Evolutionary conservation across 2,797 vertebrate species (phyloP).

Genomic region (Anas georgica): DNA sequence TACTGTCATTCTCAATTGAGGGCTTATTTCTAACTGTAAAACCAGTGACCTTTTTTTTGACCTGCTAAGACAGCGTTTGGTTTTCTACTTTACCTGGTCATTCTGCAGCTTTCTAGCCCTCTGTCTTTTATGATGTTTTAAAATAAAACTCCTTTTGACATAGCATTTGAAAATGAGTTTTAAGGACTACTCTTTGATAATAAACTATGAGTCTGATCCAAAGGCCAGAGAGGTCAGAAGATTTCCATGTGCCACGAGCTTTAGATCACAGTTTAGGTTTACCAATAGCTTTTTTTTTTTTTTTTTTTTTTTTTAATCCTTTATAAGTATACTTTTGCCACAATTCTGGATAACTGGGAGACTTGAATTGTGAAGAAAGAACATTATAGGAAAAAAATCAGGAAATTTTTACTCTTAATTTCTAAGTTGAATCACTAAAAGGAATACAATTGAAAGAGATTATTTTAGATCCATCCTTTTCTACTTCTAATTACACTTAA

Average conservation of each 20-base stretch:
- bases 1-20: slow-evolving; percentile 21
- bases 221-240: neutral
- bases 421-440: neutral
- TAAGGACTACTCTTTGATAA: neutral
- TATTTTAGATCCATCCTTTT: neutral
- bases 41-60: slow-evolving; percentile 15
- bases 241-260: neutral
- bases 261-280: neutral
- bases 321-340: neutral
- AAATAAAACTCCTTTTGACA: neutral
- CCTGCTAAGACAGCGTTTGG: slow-evolving; percentile 33
- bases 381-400: too few species aligned
- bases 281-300: neutral
- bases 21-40: slow-evolving; percentile 19
- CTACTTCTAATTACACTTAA: neutral
- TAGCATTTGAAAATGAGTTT: neutral
- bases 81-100: neutral
- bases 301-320: neutral
- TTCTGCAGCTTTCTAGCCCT: neutral
- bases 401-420: too few species aligned
- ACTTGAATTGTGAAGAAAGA: neutral
- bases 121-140: neutral
- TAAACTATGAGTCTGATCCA: neutral
- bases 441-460: neutral
- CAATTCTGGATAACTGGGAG: neutral